Evolutionary conservation across 2,888 invertebrate species (phyloP), one percentile per base, ranked within the genome.

Genomic region (Lampropteryx suffumata): DNA sequence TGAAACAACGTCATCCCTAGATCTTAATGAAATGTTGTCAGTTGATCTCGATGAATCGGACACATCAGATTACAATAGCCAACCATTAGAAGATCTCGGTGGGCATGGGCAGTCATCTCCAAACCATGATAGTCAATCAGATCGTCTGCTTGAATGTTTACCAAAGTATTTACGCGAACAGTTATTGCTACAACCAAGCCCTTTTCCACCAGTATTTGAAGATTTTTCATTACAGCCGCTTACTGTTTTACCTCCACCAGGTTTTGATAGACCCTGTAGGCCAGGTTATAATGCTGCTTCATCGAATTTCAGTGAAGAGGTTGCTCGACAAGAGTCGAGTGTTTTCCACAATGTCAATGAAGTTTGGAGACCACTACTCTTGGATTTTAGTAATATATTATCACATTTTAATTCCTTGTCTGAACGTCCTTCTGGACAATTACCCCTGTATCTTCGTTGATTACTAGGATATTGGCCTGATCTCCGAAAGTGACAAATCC

Each of bases 361-460:
- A 24, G 24, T 7, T 6, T 7, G 17, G 17, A 17, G 7, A 24
- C 24, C 11, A 5, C 6, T 35, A 24, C 21, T 7, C 10, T 10
- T 11, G 8, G 9, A 12, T 12, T 12, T 13, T 13, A 3, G 7
- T 6, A 24, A 24, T 24, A 5, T 24, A 7, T 24, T 24, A 24
- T 2, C 13, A 14, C 26, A 26, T 24, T 9, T 5, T 27, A 33
- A 33, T 9, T 27, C 10, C 12, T 21, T 3, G 13, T 12, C 24
- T n/a, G 30, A 33, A 14, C 24, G 42, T 13, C 42, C 33, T 6
- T 26, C 14, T 5, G 45, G 45, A 26, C 45, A 46, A 9, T 17
- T 46, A 24, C 45, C 37, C 4, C 32, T 46, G 3, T 37, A 46
- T 39, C 45, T 46, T 33, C 45, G 45, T 11, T 32, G n/a, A 41